Evolutionary conservation across 2,797 vertebrate genomes (phyloP), one percentile per base, ranked within the genome.

Genomic region (Botia almorhae): DNA sequence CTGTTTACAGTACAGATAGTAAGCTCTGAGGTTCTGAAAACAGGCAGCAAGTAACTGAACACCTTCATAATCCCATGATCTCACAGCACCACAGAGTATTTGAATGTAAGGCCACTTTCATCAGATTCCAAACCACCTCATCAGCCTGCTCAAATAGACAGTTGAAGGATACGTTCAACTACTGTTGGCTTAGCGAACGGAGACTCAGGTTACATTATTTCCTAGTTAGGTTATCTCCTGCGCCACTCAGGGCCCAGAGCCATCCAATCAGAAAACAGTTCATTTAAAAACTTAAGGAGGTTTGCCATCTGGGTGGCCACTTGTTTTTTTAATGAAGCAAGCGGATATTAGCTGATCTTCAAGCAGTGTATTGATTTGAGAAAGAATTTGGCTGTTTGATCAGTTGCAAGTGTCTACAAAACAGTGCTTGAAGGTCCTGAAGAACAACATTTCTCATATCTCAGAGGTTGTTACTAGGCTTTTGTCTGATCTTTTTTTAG

Each of bases 1-100:
- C 10, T 36, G 29, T 48, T 26, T n/a, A 26, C 23, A 6, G 14
- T 50, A 3, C 16, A 68, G 33, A 17, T n/a, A 1, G 6, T 64
- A 6, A 11, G 48, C 50, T 76, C 48, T 76, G 7, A 4, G 13
- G 21, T 55, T 29, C 48, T 61, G 76, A 78, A 39, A 50, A 2
- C 17, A 63, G 65, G 6, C 16, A 12, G 4, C 14, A 16, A 14
- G 77, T 43, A 72, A 79, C 69, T 19, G 19, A 26, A 72, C 58
- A 39, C 69, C 77, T 43, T 19, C 69, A 72, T 72, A 63, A 76
- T 70, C 60, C 3, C 16, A 17, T 26, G 64, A 53, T 60, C 65
- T 50, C 19, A 51, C n/a, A 39, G 33, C 58, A 55, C 14, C 51
- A 19, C 33, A 53, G 33, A 46, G 43, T 46, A 46, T 56, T 46